Evolutionary conservation across 2,797 vertebrate species (phyloP), one percentile per base, ranked within the genome.

Genomic region (Leptodactylus fallax): DNA sequence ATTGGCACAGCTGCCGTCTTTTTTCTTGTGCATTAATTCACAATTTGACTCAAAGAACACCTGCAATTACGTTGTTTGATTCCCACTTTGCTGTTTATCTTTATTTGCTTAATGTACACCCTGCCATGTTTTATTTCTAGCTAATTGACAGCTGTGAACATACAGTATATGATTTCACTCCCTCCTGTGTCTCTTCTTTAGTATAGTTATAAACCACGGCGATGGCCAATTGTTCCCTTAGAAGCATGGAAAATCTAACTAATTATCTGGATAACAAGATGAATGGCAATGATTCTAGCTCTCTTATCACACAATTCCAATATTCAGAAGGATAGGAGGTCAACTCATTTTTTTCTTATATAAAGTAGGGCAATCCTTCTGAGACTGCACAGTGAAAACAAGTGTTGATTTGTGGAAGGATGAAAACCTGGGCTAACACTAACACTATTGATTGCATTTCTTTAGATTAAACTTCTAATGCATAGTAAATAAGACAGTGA

Each of bases 221-320:
- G n/a, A 69, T 76, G 55, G 58, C 7, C 60, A 51, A 60, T 84
- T 88, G 61, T 27, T 88, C 72, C 21, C 63, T n/a, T 8, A 79
- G 55, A 61, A 56, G 87, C 65, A 85, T 51, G 25, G 10, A 58
- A 88, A 63, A 80, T 80, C 6, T 27, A 72, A 71, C 78, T 81
- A 85, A 85, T 85, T 81, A 88, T 85, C 36, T 72, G 55, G 55
- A 79, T 80, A 84, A 71, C 74, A 71, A 79, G 45, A 82, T 78
- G 72, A 83, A 88, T 21, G 53, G 58, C 53, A 81, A 58, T n/a
- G 23, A 49, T 53, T 25, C 51, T 25, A 36, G 23, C 63, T 55
- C 81, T 76, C 19, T 14, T 55, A 45, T 61, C 36, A 74, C 55
- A 55, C 51, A 45, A 25, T 61, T 80, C 65, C 36, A 81, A 74